Conservation (phyloP, 1,140 invertebrate species). For the Globodera rostochiensis region DNA sequence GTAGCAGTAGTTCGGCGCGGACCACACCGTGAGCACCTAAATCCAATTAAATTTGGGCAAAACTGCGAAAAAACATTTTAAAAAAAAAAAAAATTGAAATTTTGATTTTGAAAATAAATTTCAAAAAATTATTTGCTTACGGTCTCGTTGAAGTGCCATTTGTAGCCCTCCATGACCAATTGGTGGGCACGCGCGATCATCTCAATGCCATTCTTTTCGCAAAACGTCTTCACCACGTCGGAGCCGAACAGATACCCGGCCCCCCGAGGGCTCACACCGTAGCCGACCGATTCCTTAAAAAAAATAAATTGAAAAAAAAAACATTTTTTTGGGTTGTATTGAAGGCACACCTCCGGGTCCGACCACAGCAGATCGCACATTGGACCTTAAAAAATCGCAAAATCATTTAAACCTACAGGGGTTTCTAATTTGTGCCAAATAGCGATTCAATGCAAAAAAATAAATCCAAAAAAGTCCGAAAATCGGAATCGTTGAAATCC, state of each 20-base stretch:
- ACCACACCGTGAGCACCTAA: slow-evolving; percentile 94
- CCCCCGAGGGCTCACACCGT: slow-evolving; percentile 94
- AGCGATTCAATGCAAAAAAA: too few species aligned
- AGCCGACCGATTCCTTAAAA: slow-evolving; percentile 66
- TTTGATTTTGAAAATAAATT: too few species aligned
- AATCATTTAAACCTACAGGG: neutral
- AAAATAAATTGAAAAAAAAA: neutral
- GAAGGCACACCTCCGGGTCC: slow-evolving; percentile 90
- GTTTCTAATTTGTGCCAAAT: neutral
- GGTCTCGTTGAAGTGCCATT: slow-evolving; percentile 85
- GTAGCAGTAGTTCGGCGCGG: slow-evolving; percentile 86
- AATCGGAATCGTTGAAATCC: neutral
- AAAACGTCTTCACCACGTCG: slow-evolving; percentile 74
- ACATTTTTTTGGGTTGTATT: neutral
- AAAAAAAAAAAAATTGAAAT: too few species aligned
- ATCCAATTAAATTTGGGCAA: neutral
- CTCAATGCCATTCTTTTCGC: slow-evolving; percentile 85
- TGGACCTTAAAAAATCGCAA: slow-evolving; percentile 68
- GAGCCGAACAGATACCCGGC: slow-evolving; percentile 96
- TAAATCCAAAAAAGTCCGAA: neutral
- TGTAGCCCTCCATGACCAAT: slow-evolving; percentile 98
- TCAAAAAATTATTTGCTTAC: slow-evolving; percentile 8
- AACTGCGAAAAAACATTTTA: neutral
- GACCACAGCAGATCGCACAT: slow-evolving; percentile 99
- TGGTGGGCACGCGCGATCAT: slow-evolving; percentile 96